Base-by-base conservation (phyloP, 2,113 vertebrate species). In the Epinephelus moara region DNA sequence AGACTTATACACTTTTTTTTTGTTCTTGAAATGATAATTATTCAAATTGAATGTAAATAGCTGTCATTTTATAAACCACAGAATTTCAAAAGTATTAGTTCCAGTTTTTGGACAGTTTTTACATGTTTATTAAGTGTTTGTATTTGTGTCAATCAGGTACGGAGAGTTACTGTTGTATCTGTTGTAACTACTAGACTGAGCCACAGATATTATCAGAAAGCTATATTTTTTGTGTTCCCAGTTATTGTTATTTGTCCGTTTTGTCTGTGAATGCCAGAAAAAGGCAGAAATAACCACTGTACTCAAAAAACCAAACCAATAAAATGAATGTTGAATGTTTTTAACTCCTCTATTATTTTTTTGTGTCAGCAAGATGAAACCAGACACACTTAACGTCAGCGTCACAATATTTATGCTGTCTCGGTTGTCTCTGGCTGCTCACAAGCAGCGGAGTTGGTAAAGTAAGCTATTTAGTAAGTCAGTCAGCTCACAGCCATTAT, bases 121-220 rank as follows among this genome's bases (percentile, higher is more conserved):
- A 82, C 78, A 68, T 91, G 82, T 93, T 82, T 85, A 40, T 86
- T 91, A 66, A 68, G 47, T 93, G 88, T 90, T 82, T 91, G 69
- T 91, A 71, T 92, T 75, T 90, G 83, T 92, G 85, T 94, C 75
- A 37, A 90, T 94, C 93, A 92, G 94, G 94, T 94, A 94, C 91
- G 68, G 78, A 88, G 70, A 85, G 81, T 86, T 88, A 82, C 75
- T 92, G 67, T 85, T 91, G 83, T 93, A 82, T 91, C 72, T 94
- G 90, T 94, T 85, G 78, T 94, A 95, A 94, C 91, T 92, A 95
- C 91, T 95, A 96, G 94, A 96, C 95, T 96, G 95, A 96, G 95
- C 95, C 95, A 95, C 92, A 93, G 86, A 90, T 94, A 90, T 94
- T 89, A 91, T 93, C 91, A 94, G 85, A 96, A 95, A 95, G 91